Percentiles rank a stretch among this genome's conserved stretches.
phyloP scores from a whole-genome alignment of 2,113 vertebrate genomes.

The Sterna hirundo region DNA sequence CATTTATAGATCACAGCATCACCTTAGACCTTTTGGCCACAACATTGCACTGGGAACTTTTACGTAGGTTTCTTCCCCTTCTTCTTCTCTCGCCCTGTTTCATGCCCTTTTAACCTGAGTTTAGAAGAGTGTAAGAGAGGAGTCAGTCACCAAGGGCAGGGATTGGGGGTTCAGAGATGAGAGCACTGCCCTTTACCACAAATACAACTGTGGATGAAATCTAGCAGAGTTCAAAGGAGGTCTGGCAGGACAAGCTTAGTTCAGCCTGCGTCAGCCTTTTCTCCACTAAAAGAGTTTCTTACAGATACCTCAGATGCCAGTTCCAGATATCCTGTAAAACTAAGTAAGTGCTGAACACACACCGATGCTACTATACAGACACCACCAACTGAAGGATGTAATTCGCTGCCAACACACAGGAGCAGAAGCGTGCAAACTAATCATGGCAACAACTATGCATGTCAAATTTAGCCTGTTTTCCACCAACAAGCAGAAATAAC shows the following conservation, averaged over 20 bases:
- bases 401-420: background rate
- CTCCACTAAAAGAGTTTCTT: background rate
- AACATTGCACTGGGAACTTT: background rate
- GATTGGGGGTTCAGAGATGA: background rate
- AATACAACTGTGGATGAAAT: slow-evolving; percentile 11
- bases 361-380: background rate
- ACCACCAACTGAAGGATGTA: background rate
- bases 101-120: background rate
- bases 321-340: background rate
- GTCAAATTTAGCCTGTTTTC: background rate
- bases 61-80: background rate
- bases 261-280: background rate
- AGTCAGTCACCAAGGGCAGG: background rate
- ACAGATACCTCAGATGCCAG: background rate
- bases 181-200: background rate
- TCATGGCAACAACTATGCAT: background rate
- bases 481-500: background rate
- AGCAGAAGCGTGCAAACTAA: background rate
- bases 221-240: slow-evolving; percentile 5
- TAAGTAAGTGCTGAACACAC: background rate
- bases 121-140: background rate
- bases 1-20: background rate
- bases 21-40: background rate
- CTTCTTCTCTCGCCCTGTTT: background rate
- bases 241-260: background rate